Evolutionary conservation across 2,888 invertebrate genomes (phyloP).

Genomic region (Linyphia triangularis): DNA sequence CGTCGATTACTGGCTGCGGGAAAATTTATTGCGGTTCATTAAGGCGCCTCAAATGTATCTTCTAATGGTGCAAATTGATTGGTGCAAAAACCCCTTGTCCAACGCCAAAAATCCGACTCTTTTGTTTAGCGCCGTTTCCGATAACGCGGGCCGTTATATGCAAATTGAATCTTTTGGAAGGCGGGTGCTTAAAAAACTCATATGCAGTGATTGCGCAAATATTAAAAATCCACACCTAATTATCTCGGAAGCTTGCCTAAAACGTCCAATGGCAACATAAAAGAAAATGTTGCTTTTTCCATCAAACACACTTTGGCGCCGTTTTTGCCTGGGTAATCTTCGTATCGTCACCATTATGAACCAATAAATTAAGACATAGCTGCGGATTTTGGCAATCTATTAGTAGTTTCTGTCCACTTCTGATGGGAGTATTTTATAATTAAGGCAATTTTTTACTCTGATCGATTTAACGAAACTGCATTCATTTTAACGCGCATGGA

Average conservation of each 20-base stretch:
- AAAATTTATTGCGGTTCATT: conserved; percentile 72
- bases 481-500: conserved; percentile 18
- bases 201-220: neutral
- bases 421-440: conserved; percentile 34
- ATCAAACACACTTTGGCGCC: conserved; percentile 23
- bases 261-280: conserved; percentile 60
- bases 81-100: conserved; percentile 70
- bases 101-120: conserved; percentile 53
- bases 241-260: conserved; percentile 44
- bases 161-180: conserved; percentile 63
- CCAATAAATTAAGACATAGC: conserved; percentile 52
- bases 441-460: conserved; percentile 37
- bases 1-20: conserved; percentile 65
- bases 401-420: conserved; percentile 2
- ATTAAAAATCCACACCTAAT: conserved; percentile 64
- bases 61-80: conserved; percentile 72
- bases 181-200: conserved; percentile 34
- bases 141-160: conserved; percentile 65
- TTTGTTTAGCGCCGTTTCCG: conserved; percentile 50
- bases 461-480: neutral
- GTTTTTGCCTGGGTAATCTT: conserved; percentile 60
- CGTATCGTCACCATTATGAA: conserved; percentile 44
- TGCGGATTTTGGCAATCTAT: neutral
- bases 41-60: conserved; percentile 66
- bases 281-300: conserved; percentile 63